Evolutionary conservation across 2,797 vertebrate species (phyloP), one percentile per base, ranked within the genome.

Genomic region (Ctenochaetus hawaiiensis): DNA sequence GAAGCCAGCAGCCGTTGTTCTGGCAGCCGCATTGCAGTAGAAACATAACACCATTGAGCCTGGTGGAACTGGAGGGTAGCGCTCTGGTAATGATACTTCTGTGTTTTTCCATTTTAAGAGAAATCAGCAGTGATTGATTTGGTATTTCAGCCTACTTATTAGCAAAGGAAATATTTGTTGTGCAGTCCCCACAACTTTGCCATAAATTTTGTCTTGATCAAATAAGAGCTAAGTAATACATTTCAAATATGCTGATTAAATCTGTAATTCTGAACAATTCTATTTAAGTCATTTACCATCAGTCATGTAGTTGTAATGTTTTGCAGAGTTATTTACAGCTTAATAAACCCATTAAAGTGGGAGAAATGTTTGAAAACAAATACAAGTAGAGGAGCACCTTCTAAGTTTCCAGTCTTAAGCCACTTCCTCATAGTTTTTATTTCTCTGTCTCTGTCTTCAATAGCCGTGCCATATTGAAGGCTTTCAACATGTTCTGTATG

Each of bases 61-160:
- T 34, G 30, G 30, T 34, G 30, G 30, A 34, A 34, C 7, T 34
- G 6, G 6, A 34, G 30, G 30, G 59, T 82, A 12, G 77, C 83
- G 81, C 58, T 37, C 11, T 6, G 44, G 72, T 82, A 82, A 77
- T 61, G 74, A 66, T 73, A 69, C 65, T 49, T 72, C 53, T 58
- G 39, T 67, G 67, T 49, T 78, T 85, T 86, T 81, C 88, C 87
- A 34, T 75, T 39, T 34, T 34, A 34, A 34, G 22, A 37, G 37
- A 52, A 45, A 22, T 59, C 18, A 34, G 54, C 37, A 47, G 1
- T 13, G 16, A 53, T 30, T 67, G 18, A 56, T 51, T 68, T 34
- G 34, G 47, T 67, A 52, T 65, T 56, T 7, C 6, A 16, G 22
- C 26, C 41, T 59, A 17, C 26, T 57, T 11, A 37, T 20, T 23